Base-by-base conservation (phyloP, 2,113 vertebrate genomes). In the Peromyscus polionotus region DNA sequence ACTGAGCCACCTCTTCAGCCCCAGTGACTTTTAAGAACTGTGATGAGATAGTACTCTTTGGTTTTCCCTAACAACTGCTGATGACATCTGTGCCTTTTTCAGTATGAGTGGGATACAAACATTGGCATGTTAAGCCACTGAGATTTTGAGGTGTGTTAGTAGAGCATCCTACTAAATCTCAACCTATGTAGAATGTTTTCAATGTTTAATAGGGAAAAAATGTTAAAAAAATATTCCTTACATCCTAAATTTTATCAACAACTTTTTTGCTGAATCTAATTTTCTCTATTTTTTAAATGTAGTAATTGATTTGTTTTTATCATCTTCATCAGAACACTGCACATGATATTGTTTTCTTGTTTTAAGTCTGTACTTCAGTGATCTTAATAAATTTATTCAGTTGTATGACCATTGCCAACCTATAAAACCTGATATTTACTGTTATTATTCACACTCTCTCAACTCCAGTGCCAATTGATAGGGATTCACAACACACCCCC, bases 241-340 rank as follows among this genome's bases (percentile, higher is more conserved):
- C 3, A 73, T n/a, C 36, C 13, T 36, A 17, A 80, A 76, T 88
- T 65, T 81, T 86, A 13, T 86, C 42, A 76, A 16, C n/a, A 63
- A 17, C 22, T 61, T 22, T 3, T 90, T 87, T 39, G 89, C n/a
- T 90, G 12, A 68, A 67, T 48, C 8, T 70, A 68, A 65, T 92
- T 13, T 85, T 88, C 20, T 94, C 10, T 70, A 85, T 70, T 42
- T 88, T 70, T 93, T 90, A 48, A 67, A 87, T 68, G 51, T 54
- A n/a, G 61, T 57, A 61, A 11, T 36, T 87, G 54, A 84, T 14
- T 83, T 19, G 57, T 68, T 91, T 90, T 87, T 81, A 92, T 73
- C 4, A 87, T 36, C 13, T 84, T n/a, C 24, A 76, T 81, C 81
- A 5, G 80, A 42, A 57, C 70, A 79, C 24, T 81, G 13, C 0